phyloP scores from a whole-genome alignment of 2,113 vertebrate species.

The Girardinichthys multiradiatus region DNA sequence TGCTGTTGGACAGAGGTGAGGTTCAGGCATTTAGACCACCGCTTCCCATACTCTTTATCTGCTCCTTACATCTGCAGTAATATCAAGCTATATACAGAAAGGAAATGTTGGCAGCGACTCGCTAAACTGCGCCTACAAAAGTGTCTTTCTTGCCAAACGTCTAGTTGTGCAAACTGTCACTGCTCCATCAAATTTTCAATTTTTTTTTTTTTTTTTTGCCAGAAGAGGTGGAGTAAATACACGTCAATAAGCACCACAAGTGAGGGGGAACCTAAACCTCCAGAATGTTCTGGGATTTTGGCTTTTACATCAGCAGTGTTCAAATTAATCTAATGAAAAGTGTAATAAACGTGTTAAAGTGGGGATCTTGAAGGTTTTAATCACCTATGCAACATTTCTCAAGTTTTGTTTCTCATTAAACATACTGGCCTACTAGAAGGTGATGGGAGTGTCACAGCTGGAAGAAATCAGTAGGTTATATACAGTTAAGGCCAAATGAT shows the following conservation, averaged over 20 bases:
- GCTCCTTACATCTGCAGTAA: slow-evolving; percentile 44
- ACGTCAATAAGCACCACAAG: not conserved
- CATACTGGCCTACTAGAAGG: not conserved
- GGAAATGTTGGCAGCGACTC: slow-evolving; percentile 52
- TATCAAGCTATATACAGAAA: slow-evolving; percentile 49
- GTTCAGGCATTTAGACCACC: slow-evolving; percentile 22
- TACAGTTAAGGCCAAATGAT: not conserved
- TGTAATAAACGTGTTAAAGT: not conserved
- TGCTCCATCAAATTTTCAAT: slow-evolving; percentile 44
- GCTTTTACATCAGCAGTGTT: slow-evolving; percentile 36
- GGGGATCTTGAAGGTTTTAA: slow-evolving; percentile 7
- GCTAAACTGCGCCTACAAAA: slow-evolving; percentile 43
- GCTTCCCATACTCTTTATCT: slow-evolving; percentile 52
- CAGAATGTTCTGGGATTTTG: slow-evolving; percentile 21
- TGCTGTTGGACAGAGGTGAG: slow-evolving; percentile 19
- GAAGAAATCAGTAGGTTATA: not conserved
- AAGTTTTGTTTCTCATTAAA: not conserved
- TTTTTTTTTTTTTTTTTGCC: not conserved
- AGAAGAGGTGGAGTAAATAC: not conserved
- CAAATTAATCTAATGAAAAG: not conserved
- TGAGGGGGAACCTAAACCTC: slow-evolving; percentile 22
- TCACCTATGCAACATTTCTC: not conserved
- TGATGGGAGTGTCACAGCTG: not conserved
- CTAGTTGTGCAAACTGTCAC: slow-evolving; percentile 46
- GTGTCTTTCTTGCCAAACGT: slow-evolving; percentile 58